phyloP scores from a whole-genome alignment of 2,797 vertebrate species.

The Peromyscus melanophrys region DNA sequence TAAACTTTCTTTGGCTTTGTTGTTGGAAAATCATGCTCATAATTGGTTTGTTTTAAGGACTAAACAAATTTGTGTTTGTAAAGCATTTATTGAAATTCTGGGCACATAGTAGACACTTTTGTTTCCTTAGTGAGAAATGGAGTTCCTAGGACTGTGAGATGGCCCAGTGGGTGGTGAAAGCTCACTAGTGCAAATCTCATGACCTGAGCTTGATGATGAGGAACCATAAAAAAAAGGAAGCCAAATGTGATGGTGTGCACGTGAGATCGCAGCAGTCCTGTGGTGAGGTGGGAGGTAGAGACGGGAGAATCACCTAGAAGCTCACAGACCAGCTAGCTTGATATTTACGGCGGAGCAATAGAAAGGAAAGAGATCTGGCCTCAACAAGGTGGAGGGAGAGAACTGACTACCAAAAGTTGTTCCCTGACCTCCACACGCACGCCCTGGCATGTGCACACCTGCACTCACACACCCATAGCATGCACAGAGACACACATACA shows the following conservation, averaged over 20 bases:
- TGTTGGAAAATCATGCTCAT: background rate
- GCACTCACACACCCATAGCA: background rate
- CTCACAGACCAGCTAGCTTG: background rate
- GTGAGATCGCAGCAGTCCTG: background rate
- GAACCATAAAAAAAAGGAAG: background rate
- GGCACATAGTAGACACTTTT: background rate
- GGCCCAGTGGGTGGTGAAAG: background rate
- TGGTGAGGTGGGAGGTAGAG: background rate
- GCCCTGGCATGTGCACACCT: background rate
- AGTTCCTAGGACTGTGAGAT: background rate
- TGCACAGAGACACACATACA: background rate
- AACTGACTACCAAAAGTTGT: background rate
- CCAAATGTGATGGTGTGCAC: too few species aligned
- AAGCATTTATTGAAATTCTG: constrained; percentile 18
- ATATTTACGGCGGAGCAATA: background rate
- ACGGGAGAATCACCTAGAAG: background rate
- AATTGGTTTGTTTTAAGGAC: background rate
- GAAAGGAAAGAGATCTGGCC: background rate
- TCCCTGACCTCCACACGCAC: background rate
- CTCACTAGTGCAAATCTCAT: background rate
- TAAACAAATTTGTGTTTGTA: constrained; percentile 31
- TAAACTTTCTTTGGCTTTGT: background rate
- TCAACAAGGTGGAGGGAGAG: background rate
- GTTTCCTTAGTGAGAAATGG: background rate
- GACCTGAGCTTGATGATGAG: background rate